phyloP scores from a whole-genome alignment of 2,888 invertebrate species.

The Agrochola lota region DNA sequence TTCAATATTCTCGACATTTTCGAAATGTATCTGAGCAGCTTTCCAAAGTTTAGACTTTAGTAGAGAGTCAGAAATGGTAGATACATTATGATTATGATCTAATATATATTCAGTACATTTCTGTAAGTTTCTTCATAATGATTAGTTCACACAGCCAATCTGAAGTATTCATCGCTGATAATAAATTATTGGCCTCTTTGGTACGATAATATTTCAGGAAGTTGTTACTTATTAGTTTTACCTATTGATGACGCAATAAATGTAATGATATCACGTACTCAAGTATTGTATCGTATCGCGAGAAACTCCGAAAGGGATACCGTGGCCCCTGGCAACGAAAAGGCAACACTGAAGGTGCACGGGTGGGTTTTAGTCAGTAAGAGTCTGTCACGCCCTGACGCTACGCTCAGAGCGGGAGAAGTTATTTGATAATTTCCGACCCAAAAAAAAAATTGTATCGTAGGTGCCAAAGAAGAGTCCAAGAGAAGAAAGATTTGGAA shows the following conservation, averaged over 20 bases:
- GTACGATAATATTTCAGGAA: conserved; percentile 53
- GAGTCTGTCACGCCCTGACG: too few species aligned
- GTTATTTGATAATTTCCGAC: too few species aligned
- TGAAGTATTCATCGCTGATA: conserved; percentile 54
- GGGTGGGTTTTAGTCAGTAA: too few species aligned
- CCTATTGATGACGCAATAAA: conserved; percentile 3
- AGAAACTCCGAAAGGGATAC: too few species aligned
- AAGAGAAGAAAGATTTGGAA: background rate
- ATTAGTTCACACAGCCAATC: conserved; percentile 33
- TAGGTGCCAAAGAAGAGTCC: background rate
- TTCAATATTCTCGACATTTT: background rate
- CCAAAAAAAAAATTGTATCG: too few species aligned
- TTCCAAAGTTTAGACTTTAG: background rate
- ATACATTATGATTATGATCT: background rate
- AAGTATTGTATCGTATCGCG: too few species aligned
- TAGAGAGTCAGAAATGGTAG: background rate
- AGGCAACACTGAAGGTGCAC: too few species aligned
- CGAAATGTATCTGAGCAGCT: background rate
- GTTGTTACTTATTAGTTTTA: conserved; percentile 13
- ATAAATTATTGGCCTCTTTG: conserved; percentile 66
- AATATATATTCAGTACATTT: conserved; percentile 1
- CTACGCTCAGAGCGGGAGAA: too few species aligned
- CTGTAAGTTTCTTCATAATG: background rate
- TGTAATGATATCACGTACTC: background rate
- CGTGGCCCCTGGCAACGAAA: too few species aligned